Evolutionary conservation across 2,888 invertebrate species (phyloP), one percentile per base, ranked within the genome.

Genomic region (Eilema caniola): DNA sequence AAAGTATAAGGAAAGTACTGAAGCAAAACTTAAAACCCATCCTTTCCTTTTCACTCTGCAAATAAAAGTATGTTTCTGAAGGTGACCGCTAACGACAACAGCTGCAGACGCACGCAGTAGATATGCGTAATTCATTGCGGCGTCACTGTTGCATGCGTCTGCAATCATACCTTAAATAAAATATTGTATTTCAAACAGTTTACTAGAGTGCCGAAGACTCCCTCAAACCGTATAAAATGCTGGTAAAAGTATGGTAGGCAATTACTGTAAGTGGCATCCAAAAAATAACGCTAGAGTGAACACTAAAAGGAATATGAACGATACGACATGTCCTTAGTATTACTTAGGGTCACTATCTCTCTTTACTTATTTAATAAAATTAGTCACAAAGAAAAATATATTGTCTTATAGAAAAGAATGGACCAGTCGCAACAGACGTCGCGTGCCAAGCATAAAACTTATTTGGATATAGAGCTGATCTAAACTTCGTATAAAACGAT

Each of bases 401-500:
- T 47, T 7, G 53, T 53, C 2, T 47, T 53, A n/a, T n/a, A n/a
- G 47, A 53, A 53, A 53, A n/a, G n/a, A 4, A 20, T 8, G 10
- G 53, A 20, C 4, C 5, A 41, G 5, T 47, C 20, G 16, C 47
- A 20, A 47, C 47, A 20, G 53, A 53, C 53, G 20, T 53, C n/a
- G 53, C 53, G 53, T 53, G 53, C 53, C 53, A 3, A n/a, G 53
- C 53, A 53, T 53, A 53, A 53, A 53, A n/a, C 53, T 53, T 53
- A 53, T n/a, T 53, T 53, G 53, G 5, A 7, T 5, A 53, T 53
- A n/a, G n/a, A 53, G 20, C 53, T 47, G 16, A 20, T 47, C 47
- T n/a, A n/a, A 53, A 53, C n/a, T 53, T 53, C 0, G n/a, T n/a
- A n/a, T n/a, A 53, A n/a, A n/a, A 8, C 53, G 53, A 53, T 53